These are phyloP conservation scores for Chesias legatella DNA, from an alignment of 2,888 invertebrate genomes.

Conservation along the genomic window DNA sequence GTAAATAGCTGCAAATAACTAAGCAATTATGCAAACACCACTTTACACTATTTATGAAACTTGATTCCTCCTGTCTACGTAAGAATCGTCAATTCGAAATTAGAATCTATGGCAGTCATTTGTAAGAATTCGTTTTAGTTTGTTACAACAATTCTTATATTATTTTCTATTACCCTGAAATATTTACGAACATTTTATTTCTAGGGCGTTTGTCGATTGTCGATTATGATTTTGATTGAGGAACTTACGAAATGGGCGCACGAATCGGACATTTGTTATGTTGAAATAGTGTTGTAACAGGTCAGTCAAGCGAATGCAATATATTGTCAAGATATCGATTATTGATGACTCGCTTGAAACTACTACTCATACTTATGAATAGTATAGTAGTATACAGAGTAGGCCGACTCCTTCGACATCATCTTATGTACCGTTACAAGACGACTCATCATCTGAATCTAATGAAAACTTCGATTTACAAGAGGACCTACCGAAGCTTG, in stretches of 20 bases:
- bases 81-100: constrained; percentile 54
- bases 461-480: too few relatives aligned
- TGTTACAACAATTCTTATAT: constrained; percentile 12
- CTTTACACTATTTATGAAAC: constrained; percentile 68
- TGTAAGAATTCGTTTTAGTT: constrained; percentile 10
- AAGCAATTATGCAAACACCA: constrained; percentile 63
- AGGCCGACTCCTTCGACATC: too few relatives aligned
- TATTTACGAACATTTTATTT: constrained; percentile 40
- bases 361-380: too few relatives aligned
- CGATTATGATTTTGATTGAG: constrained; percentile 60
- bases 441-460: too few relatives aligned
- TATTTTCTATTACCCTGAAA: constrained; percentile 12
- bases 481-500: too few relatives aligned
- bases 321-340: too few relatives aligned
- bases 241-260: constrained; percentile 80
- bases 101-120: constrained; percentile 39
- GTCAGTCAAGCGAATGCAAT: too few relatives aligned
- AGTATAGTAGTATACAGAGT: too few relatives aligned
- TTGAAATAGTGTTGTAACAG: constrained; percentile 45
- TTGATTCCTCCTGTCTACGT: constrained; percentile 74
- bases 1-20: constrained; percentile 41
- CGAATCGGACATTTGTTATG: constrained; percentile 81
- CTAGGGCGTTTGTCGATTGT: constrained; percentile 62
- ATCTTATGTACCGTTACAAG: too few relatives aligned
- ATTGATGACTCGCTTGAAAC: too few relatives aligned